phyloP scores from a whole-genome alignment of 2,113 vertebrate species.

The Muntiacus reevesi region DNA sequence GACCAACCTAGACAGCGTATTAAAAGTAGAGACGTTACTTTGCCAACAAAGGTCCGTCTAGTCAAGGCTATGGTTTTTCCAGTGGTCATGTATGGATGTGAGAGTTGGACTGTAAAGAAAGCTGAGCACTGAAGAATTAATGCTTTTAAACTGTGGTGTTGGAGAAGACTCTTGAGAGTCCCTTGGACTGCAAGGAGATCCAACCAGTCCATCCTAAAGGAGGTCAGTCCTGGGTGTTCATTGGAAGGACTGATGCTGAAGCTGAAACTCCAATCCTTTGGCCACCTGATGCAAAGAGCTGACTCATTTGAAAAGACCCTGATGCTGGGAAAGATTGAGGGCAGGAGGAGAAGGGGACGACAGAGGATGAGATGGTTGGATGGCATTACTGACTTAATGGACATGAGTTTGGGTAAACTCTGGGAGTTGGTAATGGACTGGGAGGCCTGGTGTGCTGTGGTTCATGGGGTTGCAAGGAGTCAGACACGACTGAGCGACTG shows the following conservation, averaged over 20 bases:
- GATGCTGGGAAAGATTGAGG: neutral
- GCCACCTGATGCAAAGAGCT: neutral
- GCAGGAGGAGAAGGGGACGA: neutral
- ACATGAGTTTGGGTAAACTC: neutral
- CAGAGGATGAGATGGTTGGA: neutral
- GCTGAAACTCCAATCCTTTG: neutral
- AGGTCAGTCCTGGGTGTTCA: neutral
- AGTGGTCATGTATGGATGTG: neutral
- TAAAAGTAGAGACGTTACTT: neutral
- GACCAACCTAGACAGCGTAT: neutral
- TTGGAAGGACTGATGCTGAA: neutral
- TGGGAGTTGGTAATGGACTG: neutral
- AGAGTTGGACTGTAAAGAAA: neutral
- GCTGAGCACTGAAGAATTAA: neutral
- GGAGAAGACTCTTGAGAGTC: neutral
- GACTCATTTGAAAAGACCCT: neutral
- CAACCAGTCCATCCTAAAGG: neutral
- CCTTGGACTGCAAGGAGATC: neutral
- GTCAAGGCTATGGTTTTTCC: neutral
- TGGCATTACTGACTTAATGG: neutral
- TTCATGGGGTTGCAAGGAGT: neutral
- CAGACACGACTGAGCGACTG: fast-evolving
- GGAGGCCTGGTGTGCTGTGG: fast-evolving
- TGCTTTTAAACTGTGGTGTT: neutral
- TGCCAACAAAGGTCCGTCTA: neutral